Evolutionary conservation across 2,888 invertebrate genomes (phyloP), one percentile per base, ranked within the genome.

Genomic region (Geophilus truncorum): DNA sequence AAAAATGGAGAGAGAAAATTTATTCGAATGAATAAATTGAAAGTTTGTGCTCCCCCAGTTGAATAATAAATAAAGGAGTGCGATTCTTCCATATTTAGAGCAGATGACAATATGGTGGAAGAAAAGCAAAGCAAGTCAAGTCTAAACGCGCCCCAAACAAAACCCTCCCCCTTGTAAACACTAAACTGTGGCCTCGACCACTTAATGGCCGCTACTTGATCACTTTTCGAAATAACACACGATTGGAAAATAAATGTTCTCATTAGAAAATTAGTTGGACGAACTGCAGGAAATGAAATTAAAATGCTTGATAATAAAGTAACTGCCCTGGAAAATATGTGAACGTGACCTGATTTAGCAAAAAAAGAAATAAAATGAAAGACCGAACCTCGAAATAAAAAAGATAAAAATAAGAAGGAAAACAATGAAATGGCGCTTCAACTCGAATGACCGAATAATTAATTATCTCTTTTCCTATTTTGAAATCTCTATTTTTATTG

Each of bases 201-300:
- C 70, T 70, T 70, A 70, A 70, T 70, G 70, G 70, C 70, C 70
- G 70, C 70, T 70, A 70, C 70, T 70, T 70, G 70, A 70, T 70
- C 70, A 70, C 70, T 70, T 70, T 70, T 70, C 70, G 70, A 70
- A 70, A 70, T 70, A 70, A 70, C 70, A 23, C 70, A 70, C 70
- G 70, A 70, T 70, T 70, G 70, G 70, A 70, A 70, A 70, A 70
- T 70, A 70, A 70, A 70, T 70, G 70, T 70, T 70, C 70, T 70
- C 70, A 70, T 70, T 70, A 70, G 70, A 70, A 70, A 70, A 70
- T 70, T 70, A 70, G 70, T 70, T 70, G 70, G 70, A 70, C 70
- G 70, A 25, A 28, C 70, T 70, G 28, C 70, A 70, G 70, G 70
- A 70, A 70, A 70, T 70, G 70, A 70, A 70, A 70, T 70, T 70